Evolutionary conservation across 2,113 vertebrate species (phyloP), one percentile per base, ranked within the genome.

Genomic region (Pseudonaja textilis): DNA sequence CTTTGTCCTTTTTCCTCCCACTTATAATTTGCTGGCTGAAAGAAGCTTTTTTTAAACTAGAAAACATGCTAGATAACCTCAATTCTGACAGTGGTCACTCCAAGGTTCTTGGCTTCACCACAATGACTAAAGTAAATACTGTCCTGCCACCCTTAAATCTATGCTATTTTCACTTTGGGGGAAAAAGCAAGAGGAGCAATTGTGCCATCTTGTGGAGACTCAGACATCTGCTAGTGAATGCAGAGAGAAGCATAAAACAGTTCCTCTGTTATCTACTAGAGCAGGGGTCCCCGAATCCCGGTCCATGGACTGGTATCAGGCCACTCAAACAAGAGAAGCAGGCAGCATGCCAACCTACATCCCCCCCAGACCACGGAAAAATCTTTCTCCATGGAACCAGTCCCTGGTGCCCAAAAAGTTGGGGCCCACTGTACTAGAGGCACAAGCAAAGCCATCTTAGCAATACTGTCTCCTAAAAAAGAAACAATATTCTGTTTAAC

Each of bases 191-290:
- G 47, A 81, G 52, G n/a, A 56, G 9, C 23, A 64, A 81, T 89
- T 85, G 87, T 85, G 90, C 90, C 93, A 93, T 34, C 90, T 91
- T 54, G 18, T 26, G 90, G 55, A 23, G 4, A 89, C 16, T 55
- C 29, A 18, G 1, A 55, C 12, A 54, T 42, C 11, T 7, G 64
- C n/a, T 64, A 64, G 4, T 39, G n/a, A 39, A 74, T 74, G n/a
- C 16, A 39, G 69, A 74, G 69, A 39, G 16, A 16, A 74, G 18
- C 18, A 81, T 1, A 39, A 5, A 81, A 8, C 25, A 61, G 3
- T 26, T 26, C 25, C 9, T 9, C 56, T 57, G 25, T 61, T 61
- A 61, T 11, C 25, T 61, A 61, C 59, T 61, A 11, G 25, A 61
- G 18, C 69, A 81, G n/a, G 5, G n/a, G 5, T 39, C 6, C 69